phyloP scores from a whole-genome alignment of 2,797 vertebrate species.

The Lagodon rhomboides region DNA sequence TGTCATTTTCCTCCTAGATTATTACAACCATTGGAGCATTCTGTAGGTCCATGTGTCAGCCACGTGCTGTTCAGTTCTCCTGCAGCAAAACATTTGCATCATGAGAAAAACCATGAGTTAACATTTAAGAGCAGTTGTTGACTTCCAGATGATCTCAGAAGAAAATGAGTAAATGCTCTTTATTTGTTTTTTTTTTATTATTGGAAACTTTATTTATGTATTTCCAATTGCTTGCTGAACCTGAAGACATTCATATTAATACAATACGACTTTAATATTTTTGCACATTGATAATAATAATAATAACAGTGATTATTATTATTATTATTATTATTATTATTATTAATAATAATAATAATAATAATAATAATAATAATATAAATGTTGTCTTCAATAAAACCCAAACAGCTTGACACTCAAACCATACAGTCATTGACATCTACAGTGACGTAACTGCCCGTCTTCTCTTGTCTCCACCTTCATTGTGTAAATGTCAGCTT shows the following conservation, averaged over 20 bases:
- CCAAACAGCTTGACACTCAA: not conserved
- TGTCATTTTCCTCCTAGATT: not conserved
- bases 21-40: not conserved
- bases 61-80: conserved; percentile 4
- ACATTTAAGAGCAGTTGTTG: too few species aligned
- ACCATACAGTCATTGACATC: not conserved
- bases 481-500: conserved; percentile 7
- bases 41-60: conserved; percentile 11
- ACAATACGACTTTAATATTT: too few species aligned
- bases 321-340: too few species aligned
- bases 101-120: not conserved
- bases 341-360: too few species aligned
- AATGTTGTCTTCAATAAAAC: too few species aligned
- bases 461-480: not conserved
- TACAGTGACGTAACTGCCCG: not conserved
- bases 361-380: too few species aligned
- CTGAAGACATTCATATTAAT: too few species aligned
- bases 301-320: too few species aligned
- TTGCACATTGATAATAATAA: not conserved
- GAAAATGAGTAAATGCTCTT: too few species aligned
- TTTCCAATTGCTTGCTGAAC: not conserved
- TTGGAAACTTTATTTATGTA: too few species aligned
- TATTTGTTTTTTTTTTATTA: too few species aligned
- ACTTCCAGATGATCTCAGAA: too few species aligned
- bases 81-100: not conserved